These are phyloP conservation scores for Monoplex corrugatus DNA, from an alignment of 2,888 invertebrate genomes.

Conservation along the genomic window DNA sequence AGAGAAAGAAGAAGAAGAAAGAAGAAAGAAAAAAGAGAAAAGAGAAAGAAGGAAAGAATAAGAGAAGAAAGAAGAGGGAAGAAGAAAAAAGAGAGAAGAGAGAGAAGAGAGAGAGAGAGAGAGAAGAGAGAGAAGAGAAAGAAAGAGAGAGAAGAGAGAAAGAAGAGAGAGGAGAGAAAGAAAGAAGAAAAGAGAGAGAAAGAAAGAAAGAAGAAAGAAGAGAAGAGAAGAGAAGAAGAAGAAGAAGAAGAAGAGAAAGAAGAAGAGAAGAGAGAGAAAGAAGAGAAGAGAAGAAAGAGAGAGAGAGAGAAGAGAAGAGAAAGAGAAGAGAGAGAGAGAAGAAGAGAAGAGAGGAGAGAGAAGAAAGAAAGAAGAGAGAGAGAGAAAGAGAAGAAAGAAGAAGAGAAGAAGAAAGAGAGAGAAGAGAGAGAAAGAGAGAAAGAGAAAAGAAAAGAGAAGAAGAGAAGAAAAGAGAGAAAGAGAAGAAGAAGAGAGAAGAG, in stretches of 20 bases:
- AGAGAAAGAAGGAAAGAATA: not conserved
- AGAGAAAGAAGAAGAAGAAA: not conserved
- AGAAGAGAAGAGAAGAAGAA: no score
- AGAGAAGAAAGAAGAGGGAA: no score
- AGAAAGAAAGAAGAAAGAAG: not conserved
- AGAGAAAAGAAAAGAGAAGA: not conserved
- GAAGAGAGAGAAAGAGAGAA: not conserved
- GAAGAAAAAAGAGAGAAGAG: not conserved
- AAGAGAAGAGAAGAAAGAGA: no score
- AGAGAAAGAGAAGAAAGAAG: not conserved
- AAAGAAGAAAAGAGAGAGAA: not conserved
- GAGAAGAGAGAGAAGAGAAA: not conserved
- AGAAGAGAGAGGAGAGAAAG: not conserved
- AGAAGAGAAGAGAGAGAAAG: not conserved
- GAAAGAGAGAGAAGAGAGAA: not conserved
- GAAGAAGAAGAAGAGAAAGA: not conserved
- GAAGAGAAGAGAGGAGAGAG: not conserved
- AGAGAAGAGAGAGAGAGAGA: not conserved
- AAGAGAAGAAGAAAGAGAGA: not conserved
- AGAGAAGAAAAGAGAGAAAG: not conserved
- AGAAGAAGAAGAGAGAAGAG: not conserved
- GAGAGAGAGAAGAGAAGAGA: not conserved
- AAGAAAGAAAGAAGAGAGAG: not conserved
- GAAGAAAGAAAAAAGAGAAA: not conserved
- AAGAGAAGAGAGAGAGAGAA: constrained; percentile 19